Evolutionary conservation across 2,888 invertebrate genomes (phyloP), one percentile per base, ranked within the genome.

Genomic region (Nudaria mundana): DNA sequence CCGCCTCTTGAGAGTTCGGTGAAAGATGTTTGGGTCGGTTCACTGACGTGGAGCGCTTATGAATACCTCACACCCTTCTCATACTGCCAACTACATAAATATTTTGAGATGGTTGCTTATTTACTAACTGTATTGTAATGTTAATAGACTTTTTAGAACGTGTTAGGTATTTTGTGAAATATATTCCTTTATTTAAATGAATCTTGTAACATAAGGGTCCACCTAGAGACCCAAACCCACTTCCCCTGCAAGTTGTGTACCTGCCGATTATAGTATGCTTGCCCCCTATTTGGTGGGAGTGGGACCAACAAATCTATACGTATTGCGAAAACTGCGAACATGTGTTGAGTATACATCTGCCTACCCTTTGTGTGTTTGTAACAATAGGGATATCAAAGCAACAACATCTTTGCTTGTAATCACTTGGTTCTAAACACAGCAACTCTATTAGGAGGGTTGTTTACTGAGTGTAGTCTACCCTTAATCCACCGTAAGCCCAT

Each of bases 11-110:
- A 78, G 82, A 75, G 71, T 56, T 58, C 70, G 70, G 71, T 75
- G 73, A 79, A 75, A 77, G 77, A 81, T 76, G 77, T 79, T 77
- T 68, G 76, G 80, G 75, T 72, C 76, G 68, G 69, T 70, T 67
- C 74, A 72, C 76, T 78, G 77, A 78, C 76, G 71, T 70, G 69
- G n/a, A 73, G 66, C 68, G 71, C 73, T 80, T 80, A 81, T 81
- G 79, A 80, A 78, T 69, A 71, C 68, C 73, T 76, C 71, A 64
- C 66, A 74, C 67, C 71, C 72, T 71, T 67, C 64, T 72, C 66
- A 70, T 56, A 63, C 58, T 46, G 55, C 41, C 49, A 54, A 52
- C n/a, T n/a, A n/a, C 49, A 61, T 63, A 68, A 70, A 69, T 71
- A 71, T 71, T 71, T 56, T 63, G 61, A 61, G 59, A 52, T 59